phyloP scores from a whole-genome alignment of 2,888 invertebrate species.

The Siphonodentalium dalli region DNA sequence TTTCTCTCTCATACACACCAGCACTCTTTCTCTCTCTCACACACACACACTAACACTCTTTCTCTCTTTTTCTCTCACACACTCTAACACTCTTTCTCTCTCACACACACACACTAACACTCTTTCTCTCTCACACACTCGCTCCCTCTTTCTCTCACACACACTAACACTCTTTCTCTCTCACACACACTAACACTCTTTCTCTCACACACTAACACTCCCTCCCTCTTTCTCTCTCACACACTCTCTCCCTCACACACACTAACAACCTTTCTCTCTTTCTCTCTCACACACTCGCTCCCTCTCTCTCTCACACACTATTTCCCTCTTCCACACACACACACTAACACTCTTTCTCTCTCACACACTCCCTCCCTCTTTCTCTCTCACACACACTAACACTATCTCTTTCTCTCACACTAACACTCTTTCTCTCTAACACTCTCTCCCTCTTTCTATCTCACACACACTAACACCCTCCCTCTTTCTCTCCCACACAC shows the following conservation, averaged over 20 bases:
- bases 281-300: constrained; percentile 1
- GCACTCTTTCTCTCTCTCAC: not conserved
- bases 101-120: not conserved
- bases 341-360: not conserved
- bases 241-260: not conserved
- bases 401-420: not conserved
- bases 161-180: not conserved
- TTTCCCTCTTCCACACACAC: not conserved
- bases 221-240: not conserved
- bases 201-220: not conserved
- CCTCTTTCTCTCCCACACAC: not conserved
- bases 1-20: not conserved
- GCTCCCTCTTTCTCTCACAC: not conserved
- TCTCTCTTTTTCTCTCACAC: not conserved
- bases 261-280: not conserved
- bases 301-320: not conserved
- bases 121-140: constrained; percentile 2
- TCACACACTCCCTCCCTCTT: not conserved
- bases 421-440: not conserved
- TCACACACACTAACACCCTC: not conserved
- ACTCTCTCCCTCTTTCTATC: not conserved
- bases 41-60: not conserved
- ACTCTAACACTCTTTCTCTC: not conserved
- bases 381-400: not conserved
- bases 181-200: not conserved